A percentile compares a stretch with the other conserved stretches of the same genome.
phyloP scores from a whole-genome alignment of 2,888 invertebrate genomes.

The Chironomus tentans region DNA sequence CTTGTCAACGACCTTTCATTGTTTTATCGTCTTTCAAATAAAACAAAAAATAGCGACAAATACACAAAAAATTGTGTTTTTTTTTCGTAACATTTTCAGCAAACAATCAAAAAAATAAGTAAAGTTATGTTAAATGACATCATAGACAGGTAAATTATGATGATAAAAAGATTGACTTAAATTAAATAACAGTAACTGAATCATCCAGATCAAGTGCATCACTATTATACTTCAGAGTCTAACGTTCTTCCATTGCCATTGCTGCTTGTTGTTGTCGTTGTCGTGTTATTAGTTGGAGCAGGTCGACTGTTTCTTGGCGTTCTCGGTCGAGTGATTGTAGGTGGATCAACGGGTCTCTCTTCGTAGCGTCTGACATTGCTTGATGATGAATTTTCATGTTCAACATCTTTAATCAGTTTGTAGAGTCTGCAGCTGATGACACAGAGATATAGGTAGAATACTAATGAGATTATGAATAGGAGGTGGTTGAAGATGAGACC shows the following conservation, averaged over 20 bases:
- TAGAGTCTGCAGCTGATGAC: neutral
- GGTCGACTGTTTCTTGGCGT: neutral
- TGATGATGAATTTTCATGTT: neutral
- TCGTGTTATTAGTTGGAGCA: neutral
- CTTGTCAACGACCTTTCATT: too few species aligned
- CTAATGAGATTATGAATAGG: neutral
- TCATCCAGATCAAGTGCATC: too few species aligned
- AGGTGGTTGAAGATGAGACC: neutral
- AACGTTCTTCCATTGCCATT: neutral
- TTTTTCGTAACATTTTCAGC: too few species aligned
- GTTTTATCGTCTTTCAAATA: too few species aligned
- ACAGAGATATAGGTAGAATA: neutral
- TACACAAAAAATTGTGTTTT: too few species aligned
- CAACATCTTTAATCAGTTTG: neutral
- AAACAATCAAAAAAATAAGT: too few species aligned
- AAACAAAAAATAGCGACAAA: too few species aligned
- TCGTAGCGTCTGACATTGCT: neutral
- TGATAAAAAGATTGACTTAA: too few species aligned
- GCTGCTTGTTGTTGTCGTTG: neutral
- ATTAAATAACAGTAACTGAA: too few species aligned
- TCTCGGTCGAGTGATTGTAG: neutral
- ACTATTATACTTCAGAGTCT: too few species aligned
- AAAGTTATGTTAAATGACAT: too few species aligned
- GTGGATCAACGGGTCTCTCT: neutral
- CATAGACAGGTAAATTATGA: too few species aligned